Base-by-base conservation (phyloP, 2,888 invertebrate genomes). In the Callosobruchus maculatus region DNA sequence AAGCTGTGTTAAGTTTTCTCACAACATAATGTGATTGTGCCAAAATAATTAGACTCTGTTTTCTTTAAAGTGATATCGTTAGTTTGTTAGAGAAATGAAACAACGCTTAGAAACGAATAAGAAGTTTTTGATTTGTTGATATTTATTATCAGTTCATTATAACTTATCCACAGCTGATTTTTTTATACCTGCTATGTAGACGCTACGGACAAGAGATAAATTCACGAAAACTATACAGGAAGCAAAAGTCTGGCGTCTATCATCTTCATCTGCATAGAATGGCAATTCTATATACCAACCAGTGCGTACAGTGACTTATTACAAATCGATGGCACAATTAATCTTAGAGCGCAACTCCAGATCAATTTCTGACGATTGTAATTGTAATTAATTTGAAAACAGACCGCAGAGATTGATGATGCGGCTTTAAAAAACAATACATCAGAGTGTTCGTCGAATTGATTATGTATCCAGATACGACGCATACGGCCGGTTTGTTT, bases 381-480 rank as follows among this genome's bases (percentile, higher is more conserved):
- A 76, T 76, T 74, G 73, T 75, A 77, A 77, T 77, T 74, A 75
- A 75, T 77, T 75, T 73, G 72, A 74, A 77, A 77, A 74, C 49
- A 49, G 13, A 49, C 69, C 71, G 13, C 49, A 18, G 49, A 49
- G 49, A 49, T 49, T 49, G 49, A 49, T 49, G 49, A 49, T 49
- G 13, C 7, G 1, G 49, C 49, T 49, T 49, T 49, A 49, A 49
- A 49, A 49, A 49, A 49, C 49, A 49, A 49, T 49, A 49, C 49
- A 49, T 49, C 49, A 49, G 49, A 13, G 49, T 49, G 49, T 49
- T 49, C 49, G 49, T 49, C 49, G 49, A 13, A 49, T 49, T 7
- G 49, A 49, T 49, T 49, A 49, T 49, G 49, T 18, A 49, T 18
- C 49, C 49, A 49, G 49, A 49, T 49, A 49, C 49, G 13, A 49